Evolutionary conservation across 1,140 invertebrate species (phyloP).

Genomic region (Yoshiicerus persimilis): DNA sequence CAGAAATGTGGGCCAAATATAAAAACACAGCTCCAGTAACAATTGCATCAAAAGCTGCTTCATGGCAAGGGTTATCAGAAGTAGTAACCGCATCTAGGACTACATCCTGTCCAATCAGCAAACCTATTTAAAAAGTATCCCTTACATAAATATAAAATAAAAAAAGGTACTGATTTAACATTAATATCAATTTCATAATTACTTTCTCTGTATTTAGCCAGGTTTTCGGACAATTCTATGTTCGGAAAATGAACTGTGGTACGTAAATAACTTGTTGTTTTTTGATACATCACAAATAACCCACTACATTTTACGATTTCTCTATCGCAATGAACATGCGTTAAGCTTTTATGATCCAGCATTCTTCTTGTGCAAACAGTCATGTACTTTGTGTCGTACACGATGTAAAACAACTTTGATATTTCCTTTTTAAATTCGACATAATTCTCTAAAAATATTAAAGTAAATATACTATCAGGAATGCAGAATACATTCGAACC

Average conservation of each 20-base stretch:
- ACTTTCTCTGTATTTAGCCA: neutral
- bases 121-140: neutral
- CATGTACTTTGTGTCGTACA: conserved; percentile 34
- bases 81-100: neutral
- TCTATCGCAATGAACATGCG: neutral
- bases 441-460: conserved; percentile 26
- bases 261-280: neutral
- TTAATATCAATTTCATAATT: neutral
- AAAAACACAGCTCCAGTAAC: conserved; percentile 28
- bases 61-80: neutral
- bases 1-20: conserved; percentile 25
- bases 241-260: neutral
- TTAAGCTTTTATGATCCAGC: conserved; percentile 12
- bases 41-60: conserved; percentile 25
- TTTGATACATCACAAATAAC: conserved; percentile 22
- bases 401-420: neutral
- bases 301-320: conserved; percentile 15
- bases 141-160: neutral
- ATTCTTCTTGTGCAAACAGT: conserved; percentile 7
- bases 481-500: too few relatives aligned
- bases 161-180: too few relatives aligned
- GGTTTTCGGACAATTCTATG: neutral
- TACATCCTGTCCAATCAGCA: neutral
- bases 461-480: too few relatives aligned
- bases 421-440: conserved; percentile 16